Evolutionary conservation across 2,888 invertebrate species (phyloP).

Genomic region (Conistra vaccinii): DNA sequence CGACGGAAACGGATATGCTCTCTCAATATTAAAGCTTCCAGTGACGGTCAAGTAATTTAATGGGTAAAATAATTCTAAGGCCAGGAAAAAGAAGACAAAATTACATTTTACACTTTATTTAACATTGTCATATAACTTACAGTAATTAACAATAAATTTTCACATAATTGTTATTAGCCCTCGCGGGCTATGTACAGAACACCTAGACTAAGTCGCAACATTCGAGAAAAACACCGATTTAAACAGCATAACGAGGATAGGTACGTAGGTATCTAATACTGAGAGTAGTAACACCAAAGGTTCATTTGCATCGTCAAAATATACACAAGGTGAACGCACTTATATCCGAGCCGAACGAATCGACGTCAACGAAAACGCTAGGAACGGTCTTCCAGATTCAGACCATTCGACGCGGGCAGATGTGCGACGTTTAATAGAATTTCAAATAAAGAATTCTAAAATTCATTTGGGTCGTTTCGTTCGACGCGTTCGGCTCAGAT

Average conservation of each 20-base stretch:
- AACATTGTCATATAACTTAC: conserved; percentile 88
- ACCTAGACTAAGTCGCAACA: conserved; percentile 76
- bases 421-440: too few relatives aligned
- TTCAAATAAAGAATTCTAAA: too few relatives aligned
- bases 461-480: too few relatives aligned
- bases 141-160: conserved; percentile 86
- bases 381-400: too few relatives aligned
- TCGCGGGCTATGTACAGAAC: conserved; percentile 73
- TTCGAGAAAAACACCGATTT: conserved; percentile 71
- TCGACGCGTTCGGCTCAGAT: too few relatives aligned
- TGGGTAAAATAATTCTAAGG: too few relatives aligned
- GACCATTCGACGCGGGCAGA: too few relatives aligned
- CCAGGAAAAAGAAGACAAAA: conserved; percentile 32
- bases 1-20: too few relatives aligned
- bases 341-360: too few relatives aligned
- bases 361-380: too few relatives aligned
- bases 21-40: too few relatives aligned
- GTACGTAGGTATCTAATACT: conserved; percentile 53
- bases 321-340: conserved; percentile 1
- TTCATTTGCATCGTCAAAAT: conserved; percentile 56
- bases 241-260: conserved; percentile 66
- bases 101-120: conserved; percentile 85
- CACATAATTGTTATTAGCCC: conserved; percentile 74
- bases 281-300: conserved; percentile 44
- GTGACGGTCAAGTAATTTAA: too few relatives aligned